These are phyloP conservation scores for Drosophila takahashii DNA, from an alignment of 1,140 invertebrate genomes.

Conservation along the genomic window DNA sequence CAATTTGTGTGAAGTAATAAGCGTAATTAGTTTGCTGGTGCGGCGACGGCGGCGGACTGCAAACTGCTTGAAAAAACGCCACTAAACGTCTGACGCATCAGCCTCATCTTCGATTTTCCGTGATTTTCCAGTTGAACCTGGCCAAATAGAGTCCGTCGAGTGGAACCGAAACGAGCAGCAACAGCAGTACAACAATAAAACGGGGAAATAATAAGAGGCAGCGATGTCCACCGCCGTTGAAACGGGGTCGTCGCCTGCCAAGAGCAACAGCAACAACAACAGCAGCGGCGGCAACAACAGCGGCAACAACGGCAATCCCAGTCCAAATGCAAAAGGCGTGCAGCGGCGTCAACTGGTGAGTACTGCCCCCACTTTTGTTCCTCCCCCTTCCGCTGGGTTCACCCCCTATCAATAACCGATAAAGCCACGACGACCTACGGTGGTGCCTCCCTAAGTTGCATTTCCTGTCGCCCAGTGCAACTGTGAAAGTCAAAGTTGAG, in stretches of 20 bases:
- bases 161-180: conserved; percentile 26
- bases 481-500: background rate
- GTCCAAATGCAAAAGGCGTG: conserved; percentile 77
- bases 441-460: background rate
- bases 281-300: conserved; percentile 32
- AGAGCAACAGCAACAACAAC: conserved; percentile 70
- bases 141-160: conserved; percentile 33
- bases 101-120: conserved; percentile 17
- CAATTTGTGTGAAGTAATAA: conserved; percentile 81
- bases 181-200: background rate
- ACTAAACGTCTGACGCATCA: conserved; percentile 44
- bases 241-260: conserved; percentile 84
- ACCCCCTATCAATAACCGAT: conserved; percentile 43
- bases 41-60: conserved; percentile 30
- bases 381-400: background rate
- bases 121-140: conserved; percentile 35
- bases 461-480: too few species aligned
- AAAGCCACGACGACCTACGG: conserved; percentile 24
- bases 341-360: conserved; percentile 84
- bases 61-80: conserved; percentile 46
- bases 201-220: conserved; percentile 16
- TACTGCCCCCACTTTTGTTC: conserved; percentile 27
- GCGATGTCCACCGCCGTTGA: conserved; percentile 83
- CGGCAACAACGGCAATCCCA: conserved; percentile 66
- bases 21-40: conserved; percentile 72